Percentiles rank a stretch among this genome's conserved stretches.
These are phyloP conservation scores for Dufourea novaeangliae DNA, from an alignment of 1,140 invertebrate species.

Conservation along the genomic window DNA sequence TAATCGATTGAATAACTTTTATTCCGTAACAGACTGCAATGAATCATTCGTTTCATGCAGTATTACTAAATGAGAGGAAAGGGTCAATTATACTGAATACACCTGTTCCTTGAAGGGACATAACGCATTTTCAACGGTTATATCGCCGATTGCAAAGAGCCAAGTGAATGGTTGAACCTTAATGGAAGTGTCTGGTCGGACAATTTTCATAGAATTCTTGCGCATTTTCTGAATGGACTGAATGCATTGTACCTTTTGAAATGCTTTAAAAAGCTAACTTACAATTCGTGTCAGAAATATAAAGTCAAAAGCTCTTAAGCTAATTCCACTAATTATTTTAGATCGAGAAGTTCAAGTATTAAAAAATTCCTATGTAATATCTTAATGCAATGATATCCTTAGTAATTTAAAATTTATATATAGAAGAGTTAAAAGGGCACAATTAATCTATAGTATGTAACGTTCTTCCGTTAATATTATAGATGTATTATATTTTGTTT, in stretches of 20 bases:
- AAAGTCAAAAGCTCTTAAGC: no score
- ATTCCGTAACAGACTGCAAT: not conserved
- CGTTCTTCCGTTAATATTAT: no score
- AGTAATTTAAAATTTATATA: no score
- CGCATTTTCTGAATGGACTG: not conserved
- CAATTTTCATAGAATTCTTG: not conserved
- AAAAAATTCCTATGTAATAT: no score
- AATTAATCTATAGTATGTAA: no score
- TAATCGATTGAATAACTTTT: not conserved
- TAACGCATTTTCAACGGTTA: slow-evolving; percentile 32
- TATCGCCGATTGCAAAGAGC: not conserved
- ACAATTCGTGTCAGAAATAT: no score
- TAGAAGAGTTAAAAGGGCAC: no score
- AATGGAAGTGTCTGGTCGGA: slow-evolving; percentile 13
- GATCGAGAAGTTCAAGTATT: no score
- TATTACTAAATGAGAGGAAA: not conserved
- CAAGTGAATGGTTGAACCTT: slow-evolving; percentile 28
- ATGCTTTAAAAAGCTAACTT: not conserved
- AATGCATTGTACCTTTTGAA: not conserved
- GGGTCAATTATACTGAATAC: slow-evolving; percentile 51
- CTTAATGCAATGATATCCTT: no score
- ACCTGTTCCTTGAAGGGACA: slow-evolving; percentile 36
- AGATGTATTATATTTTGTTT: no score
- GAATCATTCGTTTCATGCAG: not conserved
- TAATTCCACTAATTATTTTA: no score